phyloP scores from a whole-genome alignment of 2,797 vertebrate species.

The Poecilia wingei region DNA sequence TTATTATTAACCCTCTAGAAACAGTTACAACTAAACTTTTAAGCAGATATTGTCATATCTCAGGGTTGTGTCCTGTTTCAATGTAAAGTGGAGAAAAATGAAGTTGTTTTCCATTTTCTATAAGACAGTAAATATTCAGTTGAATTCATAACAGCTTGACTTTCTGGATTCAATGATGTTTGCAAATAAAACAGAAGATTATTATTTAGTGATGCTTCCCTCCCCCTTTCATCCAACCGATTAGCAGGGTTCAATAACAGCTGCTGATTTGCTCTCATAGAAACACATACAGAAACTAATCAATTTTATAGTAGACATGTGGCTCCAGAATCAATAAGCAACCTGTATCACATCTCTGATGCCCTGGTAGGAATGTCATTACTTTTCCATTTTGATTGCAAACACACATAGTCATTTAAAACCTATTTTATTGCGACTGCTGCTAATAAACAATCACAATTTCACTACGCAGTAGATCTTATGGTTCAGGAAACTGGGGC shows the following conservation, averaged over 20 bases:
- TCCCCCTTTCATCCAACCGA: slow-evolving; percentile 70
- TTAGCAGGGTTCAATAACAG: slow-evolving; percentile 79
- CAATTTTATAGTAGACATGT: slow-evolving; percentile 84
- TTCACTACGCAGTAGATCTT: background rate
- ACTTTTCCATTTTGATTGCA: background rate
- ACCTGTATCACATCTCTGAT: slow-evolving; percentile 56
- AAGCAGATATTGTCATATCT: background rate
- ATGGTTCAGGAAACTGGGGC: background rate
- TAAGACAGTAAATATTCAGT: background rate
- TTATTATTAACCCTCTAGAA: background rate
- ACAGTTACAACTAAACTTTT: background rate
- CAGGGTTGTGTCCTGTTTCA: background rate
- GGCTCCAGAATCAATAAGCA: slow-evolving; percentile 65
- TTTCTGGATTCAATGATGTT: background rate
- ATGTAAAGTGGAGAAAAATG: background rate
- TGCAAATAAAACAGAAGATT: background rate
- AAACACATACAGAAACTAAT: slow-evolving; percentile 81
- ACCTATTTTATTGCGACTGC: background rate
- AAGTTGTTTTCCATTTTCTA: background rate
- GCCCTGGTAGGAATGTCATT: slow-evolving; percentile 24
- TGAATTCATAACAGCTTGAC: background rate
- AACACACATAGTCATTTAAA: background rate
- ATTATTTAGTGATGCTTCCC: slow-evolving; percentile 33
- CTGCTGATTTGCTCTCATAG: slow-evolving; percentile 75
- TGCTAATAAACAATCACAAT: background rate